Conservation (phyloP, 2,888 invertebrate genomes). For the Lepidochitona cinerea region DNA sequence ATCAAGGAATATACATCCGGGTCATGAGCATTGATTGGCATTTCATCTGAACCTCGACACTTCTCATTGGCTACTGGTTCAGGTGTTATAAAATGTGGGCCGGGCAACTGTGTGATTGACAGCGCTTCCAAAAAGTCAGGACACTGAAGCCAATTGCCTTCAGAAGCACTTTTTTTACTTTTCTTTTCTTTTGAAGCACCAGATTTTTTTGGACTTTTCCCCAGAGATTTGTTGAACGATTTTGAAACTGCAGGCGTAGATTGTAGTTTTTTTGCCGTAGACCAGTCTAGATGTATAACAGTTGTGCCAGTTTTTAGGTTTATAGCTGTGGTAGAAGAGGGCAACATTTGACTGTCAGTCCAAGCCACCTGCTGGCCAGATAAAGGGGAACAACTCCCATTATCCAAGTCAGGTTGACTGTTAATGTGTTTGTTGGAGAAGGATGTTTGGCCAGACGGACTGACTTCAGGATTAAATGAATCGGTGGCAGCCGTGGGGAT, state of each 20-base stretch:
- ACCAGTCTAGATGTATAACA: conserved; percentile 58
- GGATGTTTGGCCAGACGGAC: not conserved
- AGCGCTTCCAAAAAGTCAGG: conserved; percentile 40
- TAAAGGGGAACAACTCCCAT: not conserved
- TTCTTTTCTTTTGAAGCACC: conserved; percentile 8
- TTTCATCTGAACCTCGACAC: not conserved
- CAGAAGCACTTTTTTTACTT: conserved; percentile 11
- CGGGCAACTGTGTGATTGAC: conserved; percentile 45
- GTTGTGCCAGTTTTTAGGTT: conserved; percentile 64
- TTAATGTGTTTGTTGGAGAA: not conserved
- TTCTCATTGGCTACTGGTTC: not conserved
- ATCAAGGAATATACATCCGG: conserved; percentile 61
- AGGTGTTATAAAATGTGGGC: not conserved
- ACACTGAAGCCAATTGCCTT: not conserved
- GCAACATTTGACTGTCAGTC: not conserved
- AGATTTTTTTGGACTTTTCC: conserved; percentile 35
- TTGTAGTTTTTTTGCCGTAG: conserved; percentile 7
- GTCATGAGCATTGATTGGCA: conserved; percentile 34
- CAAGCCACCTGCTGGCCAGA: not conserved
- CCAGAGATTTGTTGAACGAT: not conserved
- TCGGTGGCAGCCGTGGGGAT: conserved; percentile 36
- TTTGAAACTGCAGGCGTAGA: not conserved
- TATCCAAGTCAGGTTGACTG: not conserved
- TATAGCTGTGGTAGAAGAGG: conserved; percentile 50
- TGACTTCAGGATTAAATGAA: not conserved